Evolutionary conservation across 2,888 invertebrate genomes (phyloP).

Genomic region (Ormyrus nitidulus): DNA sequence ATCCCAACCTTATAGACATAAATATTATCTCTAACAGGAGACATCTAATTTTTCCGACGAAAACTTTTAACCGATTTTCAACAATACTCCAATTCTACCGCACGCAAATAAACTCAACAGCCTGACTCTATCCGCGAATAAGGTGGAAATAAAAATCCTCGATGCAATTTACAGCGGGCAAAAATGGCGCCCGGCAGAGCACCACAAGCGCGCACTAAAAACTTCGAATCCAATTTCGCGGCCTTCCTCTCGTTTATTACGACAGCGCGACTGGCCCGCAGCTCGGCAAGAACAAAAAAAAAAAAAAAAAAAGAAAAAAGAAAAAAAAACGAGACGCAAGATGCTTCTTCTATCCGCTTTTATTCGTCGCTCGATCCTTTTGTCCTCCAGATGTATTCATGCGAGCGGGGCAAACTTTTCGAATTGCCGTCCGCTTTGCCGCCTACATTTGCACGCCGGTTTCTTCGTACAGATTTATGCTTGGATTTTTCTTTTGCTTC

Average conservation of each 20-base stretch:
- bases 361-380: background rate
- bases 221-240: slow-evolving; percentile 36
- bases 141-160: background rate
- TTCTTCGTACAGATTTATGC: no score
- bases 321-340: no score
- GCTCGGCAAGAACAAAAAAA: no score
- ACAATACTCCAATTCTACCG: slow-evolving; percentile 15
- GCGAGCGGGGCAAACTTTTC: slow-evolving; percentile 31
- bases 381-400: background rate
- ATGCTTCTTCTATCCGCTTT: background rate
- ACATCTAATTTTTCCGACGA: background rate
- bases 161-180: background rate
- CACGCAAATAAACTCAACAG: no score
- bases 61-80: slow-evolving; percentile 46
- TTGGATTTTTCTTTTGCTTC: no score
- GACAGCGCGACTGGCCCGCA: no score
- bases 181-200: background rate
- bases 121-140: background rate
- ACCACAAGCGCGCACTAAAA: slow-evolving; percentile 11
- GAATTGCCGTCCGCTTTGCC: slow-evolving; percentile 28
- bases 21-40: background rate
- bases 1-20: background rate
- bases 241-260: background rate
- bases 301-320: background rate
- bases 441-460: slow-evolving; percentile 9